phyloP scores from a whole-genome alignment of 2,888 invertebrate genomes.

The Diaperis boleti region DNA sequence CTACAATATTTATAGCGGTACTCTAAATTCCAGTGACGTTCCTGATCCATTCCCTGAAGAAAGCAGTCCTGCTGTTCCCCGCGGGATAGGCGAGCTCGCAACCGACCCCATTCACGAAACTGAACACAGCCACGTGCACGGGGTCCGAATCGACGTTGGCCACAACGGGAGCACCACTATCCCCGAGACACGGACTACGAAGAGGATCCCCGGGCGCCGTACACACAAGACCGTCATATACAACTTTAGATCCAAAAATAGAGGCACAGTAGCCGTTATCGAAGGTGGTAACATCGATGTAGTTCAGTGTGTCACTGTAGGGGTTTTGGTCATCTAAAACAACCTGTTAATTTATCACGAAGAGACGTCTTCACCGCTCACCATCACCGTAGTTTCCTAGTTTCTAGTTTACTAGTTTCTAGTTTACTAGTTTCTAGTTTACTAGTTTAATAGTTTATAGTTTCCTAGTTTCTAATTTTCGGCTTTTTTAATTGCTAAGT shows the following conservation, averaged over 20 bases:
- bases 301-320: neutral
- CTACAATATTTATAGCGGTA: neutral
- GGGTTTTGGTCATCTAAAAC: too few relatives aligned
- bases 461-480: too few relatives aligned
- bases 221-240: constrained; percentile 9
- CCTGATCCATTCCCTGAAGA: constrained; percentile 22
- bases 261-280: too few relatives aligned
- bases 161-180: constrained; percentile 27
- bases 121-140: constrained; percentile 17
- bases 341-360: too few relatives aligned
- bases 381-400: neutral
- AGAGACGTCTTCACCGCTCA: too few relatives aligned
- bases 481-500: too few relatives aligned
- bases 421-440: too few relatives aligned
- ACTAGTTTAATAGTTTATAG: too few relatives aligned
- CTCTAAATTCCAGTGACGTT: constrained; percentile 14
- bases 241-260: neutral
- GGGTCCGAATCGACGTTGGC: constrained; percentile 3
- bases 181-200: constrained; percentile 25
- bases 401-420: neutral
- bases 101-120: constrained; percentile 28
- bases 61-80: constrained; percentile 12
- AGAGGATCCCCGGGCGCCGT: constrained; percentile 14
- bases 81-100: constrained; percentile 21
- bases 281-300: constrained; percentile 11